Base-by-base conservation (phyloP, 2,888 invertebrate species). In the Ditula angustiorana region DNA sequence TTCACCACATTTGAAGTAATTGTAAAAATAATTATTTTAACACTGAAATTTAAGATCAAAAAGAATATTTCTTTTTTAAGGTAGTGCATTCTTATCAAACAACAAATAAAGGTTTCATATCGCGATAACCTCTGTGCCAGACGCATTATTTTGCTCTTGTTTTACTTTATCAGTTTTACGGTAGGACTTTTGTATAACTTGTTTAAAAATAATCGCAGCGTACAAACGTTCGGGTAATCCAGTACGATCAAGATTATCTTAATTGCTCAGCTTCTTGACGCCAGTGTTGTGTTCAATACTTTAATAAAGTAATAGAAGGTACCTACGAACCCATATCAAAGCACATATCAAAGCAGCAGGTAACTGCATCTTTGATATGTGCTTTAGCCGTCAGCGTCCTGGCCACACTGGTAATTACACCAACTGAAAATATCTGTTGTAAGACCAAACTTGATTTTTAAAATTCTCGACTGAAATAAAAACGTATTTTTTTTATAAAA, bases 251-350 rank as follows among this genome's bases (percentile, higher is more conserved):
- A 30, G 24, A 16, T 55, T 16, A 37, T 55, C 55, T 37, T 55
- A 55, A 55, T 37, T 37, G 37, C 10, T 16, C 55, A 37, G 37
- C 55, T 37, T 37, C 37, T 37, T 55, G 37, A 55, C 55, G 55
- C 55, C 55, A 26, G 26, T 19, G 16, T 52, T 28, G 35, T 24
- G 24, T 52, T 33, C 21, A 30, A 21, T 33, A 21, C 33, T 23
- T 33, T 52, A 7, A 33, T 52, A 33, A 52, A n/a, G 23, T 52
- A 52, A 52, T 33, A 13, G 52, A 28, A 50, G 23, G 21, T n/a
- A n/a, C n/a, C n/a, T n/a, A n/a, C n/a, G n/a, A n/a, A n/a, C n/a
- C n/a, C n/a, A n/a, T n/a, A n/a, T n/a, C n/a, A n/a, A n/a, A n/a
- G n/a, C n/a, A n/a, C n/a, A n/a, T n/a, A n/a, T n/a, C n/a, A n/a